Evolutionary conservation across 1,140 invertebrate species (phyloP).

Genomic region (Helicoverpa armigera): DNA sequence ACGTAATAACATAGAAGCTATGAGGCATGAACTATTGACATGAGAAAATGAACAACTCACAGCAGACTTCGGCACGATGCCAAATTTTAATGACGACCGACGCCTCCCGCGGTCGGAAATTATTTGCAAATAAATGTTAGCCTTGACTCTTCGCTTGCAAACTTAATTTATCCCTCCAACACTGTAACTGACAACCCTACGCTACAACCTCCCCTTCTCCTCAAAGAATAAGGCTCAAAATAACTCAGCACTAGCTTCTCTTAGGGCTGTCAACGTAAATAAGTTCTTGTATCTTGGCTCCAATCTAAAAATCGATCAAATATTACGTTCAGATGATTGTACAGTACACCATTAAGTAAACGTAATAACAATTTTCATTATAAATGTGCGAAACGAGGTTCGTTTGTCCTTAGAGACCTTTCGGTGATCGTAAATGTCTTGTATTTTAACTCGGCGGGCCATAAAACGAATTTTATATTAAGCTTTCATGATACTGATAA

Average conservation of each 20-base stretch:
- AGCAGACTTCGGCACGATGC: conserved; percentile 54
- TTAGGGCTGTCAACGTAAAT: conserved; percentile 19
- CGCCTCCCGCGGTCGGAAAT: conserved; percentile 52
- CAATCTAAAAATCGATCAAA: conserved; percentile 46
- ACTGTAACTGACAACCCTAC: conserved; percentile 14
- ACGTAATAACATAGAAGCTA: conserved; percentile 55
- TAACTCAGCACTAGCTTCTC: neutral
- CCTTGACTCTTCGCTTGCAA: conserved; percentile 52
- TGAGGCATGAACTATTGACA: conserved; percentile 59
- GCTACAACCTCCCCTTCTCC: neutral
- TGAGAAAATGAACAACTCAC: conserved; percentile 49
- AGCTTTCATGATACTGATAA: neutral
- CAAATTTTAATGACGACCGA: conserved; percentile 60
- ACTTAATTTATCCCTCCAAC: conserved; percentile 27
- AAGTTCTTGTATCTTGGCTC: conserved; percentile 4
- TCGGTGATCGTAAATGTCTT: conserved; percentile 30
- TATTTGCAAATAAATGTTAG: conserved; percentile 55
- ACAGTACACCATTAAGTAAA: conserved; percentile 39
- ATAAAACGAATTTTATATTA: conserved; percentile 11
- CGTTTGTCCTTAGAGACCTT: conserved; percentile 22
- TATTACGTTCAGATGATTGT: conserved; percentile 36
- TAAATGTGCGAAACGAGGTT: conserved; percentile 25
- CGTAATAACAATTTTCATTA: conserved; percentile 45
- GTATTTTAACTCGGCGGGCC: neutral
- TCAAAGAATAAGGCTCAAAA: conserved; percentile 17